Evolutionary conservation across 2,888 invertebrate species (phyloP).

Genomic region (Notodonta ziczac): DNA sequence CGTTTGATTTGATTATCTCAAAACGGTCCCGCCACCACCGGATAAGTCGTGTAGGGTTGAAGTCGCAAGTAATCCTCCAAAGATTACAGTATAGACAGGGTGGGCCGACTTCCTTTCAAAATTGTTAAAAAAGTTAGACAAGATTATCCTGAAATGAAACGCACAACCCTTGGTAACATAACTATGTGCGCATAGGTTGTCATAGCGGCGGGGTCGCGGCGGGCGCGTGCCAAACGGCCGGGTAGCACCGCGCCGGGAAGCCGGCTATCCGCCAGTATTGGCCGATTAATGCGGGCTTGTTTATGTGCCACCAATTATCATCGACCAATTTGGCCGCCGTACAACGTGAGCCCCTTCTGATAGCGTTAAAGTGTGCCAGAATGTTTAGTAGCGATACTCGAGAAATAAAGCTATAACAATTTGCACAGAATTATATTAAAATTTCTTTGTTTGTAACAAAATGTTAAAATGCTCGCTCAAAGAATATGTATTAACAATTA

Average conservation of each 20-base stretch:
- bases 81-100: too few relatives aligned
- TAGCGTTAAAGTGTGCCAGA: neutral
- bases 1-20: too few relatives aligned
- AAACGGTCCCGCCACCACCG: too few relatives aligned
- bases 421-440: too few relatives aligned
- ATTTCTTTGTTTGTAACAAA: too few relatives aligned
- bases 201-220: constrained; percentile 22
- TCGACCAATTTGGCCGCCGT: constrained; percentile 19
- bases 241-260: neutral
- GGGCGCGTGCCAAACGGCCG: constrained; percentile 45
- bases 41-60: too few relatives aligned
- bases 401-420: too few relatives aligned
- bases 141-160: neutral
- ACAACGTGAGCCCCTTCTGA: neutral
- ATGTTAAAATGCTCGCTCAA: too few relatives aligned
- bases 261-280: constrained; percentile 10
- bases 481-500: too few relatives aligned
- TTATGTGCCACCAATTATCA: constrained; percentile 38
- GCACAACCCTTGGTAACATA: neutral
- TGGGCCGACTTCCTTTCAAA: too few relatives aligned
- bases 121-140: too few relatives aligned
- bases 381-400: neutral
- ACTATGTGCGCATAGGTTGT: constrained; percentile 32
- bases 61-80: too few relatives aligned
- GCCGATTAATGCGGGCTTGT: constrained; percentile 32